Evolutionary conservation across 2,113 vertebrate genomes (phyloP), one percentile per base, ranked within the genome.

Genomic region (Mirza zaza): DNA sequence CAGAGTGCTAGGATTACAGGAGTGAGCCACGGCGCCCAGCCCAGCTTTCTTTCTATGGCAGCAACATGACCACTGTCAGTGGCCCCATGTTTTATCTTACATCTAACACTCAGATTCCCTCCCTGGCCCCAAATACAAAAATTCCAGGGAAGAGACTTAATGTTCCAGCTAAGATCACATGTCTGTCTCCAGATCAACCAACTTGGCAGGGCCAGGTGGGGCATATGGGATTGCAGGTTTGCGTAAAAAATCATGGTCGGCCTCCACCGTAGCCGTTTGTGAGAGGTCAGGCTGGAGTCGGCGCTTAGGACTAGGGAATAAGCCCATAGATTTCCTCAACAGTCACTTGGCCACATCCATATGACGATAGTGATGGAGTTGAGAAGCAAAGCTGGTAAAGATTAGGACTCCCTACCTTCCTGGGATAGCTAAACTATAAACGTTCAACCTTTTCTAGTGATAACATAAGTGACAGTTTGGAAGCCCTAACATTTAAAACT

Each of bases 401-500:
- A 70, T 57, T 87, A 81, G 76, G 55, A 80, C 20, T 75, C 55
- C 48, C 61, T 52, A 79, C 76, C 18, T 67, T 76, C 15, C n/a
- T 90, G 39, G 70, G 39, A 84, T 48, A 91, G 48, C 70, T 84
- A 75, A 93, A 81, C 71, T 93, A 10, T 80, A 91, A 91, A 65
- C 63, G 48, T 59, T 81, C 87, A 87, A 57, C 85, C 92, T 97
- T 94, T 95, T 65, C 70, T 84, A 75, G 63, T 94, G 87, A 93
- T 61, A 90, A 87, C 21, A 2, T 17, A 70, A 92, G 36, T 92
- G 93, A 94, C 84, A 96, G 67, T 93, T 84, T 90, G 71, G 80
- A 91, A 96, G 59, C 39, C 67, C 79, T 91, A 70, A 80, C 87
- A 73, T 85, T 96, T 90, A 87, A 95, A 93, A 79, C 88, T 73